phyloP scores from a whole-genome alignment of 2,888 invertebrate genomes.

The Drosophila emarginata region DNA sequence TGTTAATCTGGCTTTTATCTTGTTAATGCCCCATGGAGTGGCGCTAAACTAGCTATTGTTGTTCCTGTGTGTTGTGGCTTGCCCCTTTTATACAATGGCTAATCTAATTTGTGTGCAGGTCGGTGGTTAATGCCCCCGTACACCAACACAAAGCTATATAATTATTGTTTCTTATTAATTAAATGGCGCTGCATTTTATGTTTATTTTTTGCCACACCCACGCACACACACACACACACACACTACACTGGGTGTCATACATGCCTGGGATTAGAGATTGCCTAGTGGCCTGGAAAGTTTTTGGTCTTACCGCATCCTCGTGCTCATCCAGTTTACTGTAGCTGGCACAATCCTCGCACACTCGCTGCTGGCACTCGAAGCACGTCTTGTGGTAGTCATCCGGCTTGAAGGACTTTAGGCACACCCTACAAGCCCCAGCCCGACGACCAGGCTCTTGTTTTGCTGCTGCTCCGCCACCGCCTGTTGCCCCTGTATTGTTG shows the following conservation, averaged over 20 bases:
- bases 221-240: conserved; percentile 6
- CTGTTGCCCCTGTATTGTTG: conserved; percentile 55
- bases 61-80: conserved; percentile 3
- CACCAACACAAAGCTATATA: conserved; percentile 45
- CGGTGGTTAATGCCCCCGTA: conserved; percentile 4
- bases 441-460: conserved; percentile 89
- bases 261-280: conserved; percentile 40
- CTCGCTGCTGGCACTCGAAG: conserved; percentile 94
- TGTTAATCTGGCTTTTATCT: conserved; percentile 72
- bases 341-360: conserved; percentile 96
- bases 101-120: conserved; percentile 69
- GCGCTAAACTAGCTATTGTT: conserved; percentile 27
- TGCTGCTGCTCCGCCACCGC: conserved; percentile 55
- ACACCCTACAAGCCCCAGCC: conserved; percentile 91
- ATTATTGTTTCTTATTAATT: conserved; percentile 60
- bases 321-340: conserved; percentile 93
- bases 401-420: conserved; percentile 93
- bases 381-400: conserved; percentile 94
- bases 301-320: conserved; percentile 88
- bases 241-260: background rate
- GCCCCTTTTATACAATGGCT: conserved; percentile 31
- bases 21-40: conserved; percentile 52
- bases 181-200: conserved; percentile 53
- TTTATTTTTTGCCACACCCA: conserved; percentile 51
- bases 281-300: conserved; percentile 61